Evolutionary conservation across 2,888 invertebrate genomes (phyloP).

Genomic region (Caradrina kadenii): DNA sequence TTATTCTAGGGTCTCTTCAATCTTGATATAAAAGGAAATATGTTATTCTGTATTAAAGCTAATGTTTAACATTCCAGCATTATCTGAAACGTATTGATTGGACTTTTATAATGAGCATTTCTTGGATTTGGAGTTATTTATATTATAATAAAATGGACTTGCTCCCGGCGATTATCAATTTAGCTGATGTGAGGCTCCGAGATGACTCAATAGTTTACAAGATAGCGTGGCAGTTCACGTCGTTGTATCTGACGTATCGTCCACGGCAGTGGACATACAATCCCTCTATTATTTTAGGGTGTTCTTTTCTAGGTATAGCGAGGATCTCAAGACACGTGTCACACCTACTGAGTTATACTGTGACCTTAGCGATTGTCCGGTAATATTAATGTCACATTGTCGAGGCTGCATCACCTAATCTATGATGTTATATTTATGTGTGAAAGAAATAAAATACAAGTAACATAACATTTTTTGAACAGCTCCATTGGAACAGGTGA

Average conservation of each 20-base stretch:
- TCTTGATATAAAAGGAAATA: slow-evolving; percentile 80
- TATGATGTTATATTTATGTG: slow-evolving; percentile 88
- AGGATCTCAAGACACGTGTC: slow-evolving; percentile 81
- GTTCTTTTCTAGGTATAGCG: slow-evolving; percentile 90
- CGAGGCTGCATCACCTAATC: slow-evolving; percentile 86
- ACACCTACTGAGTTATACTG: slow-evolving; percentile 79
- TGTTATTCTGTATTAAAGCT: slow-evolving; percentile 88
- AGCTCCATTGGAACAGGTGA: slow-evolving; percentile 90
- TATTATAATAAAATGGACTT: slow-evolving; percentile 83
- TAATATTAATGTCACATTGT: slow-evolving; percentile 88
- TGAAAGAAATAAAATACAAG: slow-evolving; percentile 87
- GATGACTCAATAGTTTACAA: slow-evolving; percentile 77
- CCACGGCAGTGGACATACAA: slow-evolving; percentile 70
- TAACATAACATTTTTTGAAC: slow-evolving; percentile 90
- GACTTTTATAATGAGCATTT: slow-evolving; percentile 87
- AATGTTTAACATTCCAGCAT: slow-evolving; percentile 90
- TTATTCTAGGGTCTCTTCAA: slow-evolving; percentile 81
- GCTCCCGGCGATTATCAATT: slow-evolving; percentile 81
- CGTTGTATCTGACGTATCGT: slow-evolving; percentile 70
- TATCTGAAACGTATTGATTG: slow-evolving; percentile 87
- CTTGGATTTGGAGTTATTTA: slow-evolving; percentile 87
- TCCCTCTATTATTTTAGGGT: slow-evolving; percentile 87
- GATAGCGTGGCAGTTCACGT: slow-evolving; percentile 71
- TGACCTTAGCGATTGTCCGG: slow-evolving; percentile 85
- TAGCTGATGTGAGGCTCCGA: slow-evolving; percentile 82